phyloP scores from a whole-genome alignment of 1,140 invertebrate species.

The Elysia chlorotica region DNA sequence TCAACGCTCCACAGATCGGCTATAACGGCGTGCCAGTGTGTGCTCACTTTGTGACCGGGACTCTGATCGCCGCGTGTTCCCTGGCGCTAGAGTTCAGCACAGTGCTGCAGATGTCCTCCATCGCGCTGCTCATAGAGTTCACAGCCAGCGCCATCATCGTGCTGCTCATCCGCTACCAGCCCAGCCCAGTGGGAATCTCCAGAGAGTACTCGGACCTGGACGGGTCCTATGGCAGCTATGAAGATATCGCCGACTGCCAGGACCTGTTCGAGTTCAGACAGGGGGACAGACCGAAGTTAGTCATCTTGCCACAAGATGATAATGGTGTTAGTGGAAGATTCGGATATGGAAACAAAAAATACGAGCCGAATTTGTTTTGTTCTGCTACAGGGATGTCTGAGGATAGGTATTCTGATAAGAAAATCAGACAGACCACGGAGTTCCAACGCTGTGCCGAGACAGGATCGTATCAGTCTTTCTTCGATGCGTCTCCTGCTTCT shows the following conservation, averaged over 20 bases:
- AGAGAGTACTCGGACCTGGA: constrained; percentile 49
- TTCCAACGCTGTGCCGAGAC: constrained; percentile 19
- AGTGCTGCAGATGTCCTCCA: constrained; percentile 84
- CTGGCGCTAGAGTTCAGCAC: constrained; percentile 84
- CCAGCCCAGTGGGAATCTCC: constrained; percentile 39
- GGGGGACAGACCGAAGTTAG: constrained; percentile 10
- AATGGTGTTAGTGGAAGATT: too few relatives aligned
- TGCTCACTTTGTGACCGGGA: constrained; percentile 71
- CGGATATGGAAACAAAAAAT: too few relatives aligned
- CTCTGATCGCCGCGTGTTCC: constrained; percentile 72
- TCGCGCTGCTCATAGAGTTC: constrained; percentile 85
- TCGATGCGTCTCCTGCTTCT: too few relatives aligned
- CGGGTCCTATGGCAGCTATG: not conserved
- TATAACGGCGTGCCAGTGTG: constrained; percentile 8
- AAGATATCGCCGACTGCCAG: constrained; percentile 4
- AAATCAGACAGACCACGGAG: too few relatives aligned
- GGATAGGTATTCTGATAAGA: too few relatives aligned
- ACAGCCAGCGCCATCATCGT: constrained; percentile 86
- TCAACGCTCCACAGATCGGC: too few relatives aligned
- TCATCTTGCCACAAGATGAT: too few relatives aligned
- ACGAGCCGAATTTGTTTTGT: too few relatives aligned
- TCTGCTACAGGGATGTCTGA: too few relatives aligned
- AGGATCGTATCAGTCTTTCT: too few relatives aligned
- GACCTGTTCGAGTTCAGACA: constrained; percentile 6
- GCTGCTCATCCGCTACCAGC: constrained; percentile 69